A percentile compares a stretch with the other conserved stretches of the same genome.
These are phyloP conservation scores for Takifugu rubripes DNA, from an alignment of 2,797 vertebrate genomes.

Conservation along the genomic window DNA sequence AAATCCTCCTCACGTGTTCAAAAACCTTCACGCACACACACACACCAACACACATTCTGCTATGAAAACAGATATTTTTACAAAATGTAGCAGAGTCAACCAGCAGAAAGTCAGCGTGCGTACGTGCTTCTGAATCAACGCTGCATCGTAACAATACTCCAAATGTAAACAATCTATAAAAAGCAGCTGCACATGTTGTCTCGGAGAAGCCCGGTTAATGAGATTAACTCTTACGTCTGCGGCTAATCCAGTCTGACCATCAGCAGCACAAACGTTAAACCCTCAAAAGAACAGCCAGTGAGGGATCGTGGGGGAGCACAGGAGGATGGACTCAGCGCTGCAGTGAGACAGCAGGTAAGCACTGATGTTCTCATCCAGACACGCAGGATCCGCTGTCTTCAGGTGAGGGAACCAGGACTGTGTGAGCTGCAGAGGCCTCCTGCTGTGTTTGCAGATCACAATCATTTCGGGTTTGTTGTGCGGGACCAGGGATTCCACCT, in stretches of 20 bases:
- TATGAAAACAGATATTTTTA: too few relatives aligned
- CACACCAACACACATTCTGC: too few relatives aligned
- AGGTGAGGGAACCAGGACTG: too few relatives aligned
- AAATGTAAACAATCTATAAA: not conserved
- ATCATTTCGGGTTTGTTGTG: not conserved
- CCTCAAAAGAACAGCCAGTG: conserved; percentile 38
- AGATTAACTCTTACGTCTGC: conserved; percentile 52
- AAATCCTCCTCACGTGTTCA: too few relatives aligned
- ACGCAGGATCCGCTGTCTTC: not conserved
- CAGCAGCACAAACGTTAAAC: conserved; percentile 44
- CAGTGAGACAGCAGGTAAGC: conserved; percentile 32
- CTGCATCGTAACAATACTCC: too few relatives aligned
- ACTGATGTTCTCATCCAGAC: not conserved
- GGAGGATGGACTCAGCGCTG: not conserved
- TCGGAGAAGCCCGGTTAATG: conserved; percentile 36
- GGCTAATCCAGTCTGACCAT: conserved; percentile 53
- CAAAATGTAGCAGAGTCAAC: too few relatives aligned
- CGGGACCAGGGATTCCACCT: too few relatives aligned
- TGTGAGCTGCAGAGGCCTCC: too few relatives aligned
- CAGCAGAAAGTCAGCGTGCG: too few relatives aligned
- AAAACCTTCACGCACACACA: too few relatives aligned
- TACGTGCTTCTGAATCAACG: too few relatives aligned
- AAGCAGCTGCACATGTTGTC: conserved; percentile 13
- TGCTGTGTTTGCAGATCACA: not conserved
- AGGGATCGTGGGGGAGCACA: conserved; percentile 13